Base-by-base conservation (phyloP, 2,888 invertebrate species). In the Epinotia ramella region DNA sequence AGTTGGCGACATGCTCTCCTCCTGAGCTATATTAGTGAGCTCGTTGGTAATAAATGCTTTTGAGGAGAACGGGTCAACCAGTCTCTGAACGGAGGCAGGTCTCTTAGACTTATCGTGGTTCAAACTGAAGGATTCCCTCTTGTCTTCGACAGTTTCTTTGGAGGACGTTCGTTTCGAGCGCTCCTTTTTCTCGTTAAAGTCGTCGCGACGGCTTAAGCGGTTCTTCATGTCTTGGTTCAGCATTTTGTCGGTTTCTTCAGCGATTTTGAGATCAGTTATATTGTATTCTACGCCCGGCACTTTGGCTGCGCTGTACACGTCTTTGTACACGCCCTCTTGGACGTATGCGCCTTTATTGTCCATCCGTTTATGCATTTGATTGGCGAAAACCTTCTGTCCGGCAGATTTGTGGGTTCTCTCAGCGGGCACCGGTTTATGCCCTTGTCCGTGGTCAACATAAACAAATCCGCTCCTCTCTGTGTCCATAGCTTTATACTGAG, bases 301-400 rank as follows among this genome's bases (percentile, higher is more conserved):
- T 88, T 94, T 94, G 59, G 90, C 91, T 73, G 92, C 92, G 78
- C 91, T 93, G 81, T 93, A 94, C 0, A 92, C 91, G 74, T 94
- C 94, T 88, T 94, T 94, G 78, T 94, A 92, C 1, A 92, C 91
- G 56, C 91, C 89, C 79, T 95, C 95, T 77, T 94, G 94, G 24
- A 92, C 89, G 79, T 95, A 95, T 70, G 91, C 91, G 57, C 95
- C 94, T 85, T 94, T 93, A 77, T 91, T 92, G 82, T 95, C 95
- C 73, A 95, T 87, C 69, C 95, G 87, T 81, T 95, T 95, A 78
- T 94, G 94, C 89, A 91, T 91, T 86, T 95, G 94, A 78, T 94
- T 94, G 11, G 94, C 91, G 78, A 95, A 95, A 13, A 86, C 94
- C 84, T 92, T 94, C 83, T 95, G 95, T 64, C 93, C 95, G 53